Evolutionary conservation across 2,797 vertebrate species (phyloP).

Genomic region (Molossus molossus): DNA sequence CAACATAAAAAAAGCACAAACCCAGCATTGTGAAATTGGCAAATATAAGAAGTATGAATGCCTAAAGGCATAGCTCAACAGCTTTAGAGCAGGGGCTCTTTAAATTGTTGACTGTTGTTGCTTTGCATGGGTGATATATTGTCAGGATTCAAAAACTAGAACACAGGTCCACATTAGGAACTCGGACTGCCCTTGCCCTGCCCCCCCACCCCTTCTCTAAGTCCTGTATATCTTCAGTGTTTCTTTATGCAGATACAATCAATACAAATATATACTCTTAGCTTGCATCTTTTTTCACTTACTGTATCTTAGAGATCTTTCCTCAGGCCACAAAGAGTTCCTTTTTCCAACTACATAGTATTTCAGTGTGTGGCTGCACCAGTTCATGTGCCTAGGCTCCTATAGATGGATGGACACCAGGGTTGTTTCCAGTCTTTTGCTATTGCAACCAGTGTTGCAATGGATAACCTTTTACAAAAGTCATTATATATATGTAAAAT

Average conservation of each 20-base stretch:
- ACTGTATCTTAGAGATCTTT: background rate
- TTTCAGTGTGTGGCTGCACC: background rate
- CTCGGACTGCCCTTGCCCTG: background rate
- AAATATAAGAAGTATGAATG: background rate
- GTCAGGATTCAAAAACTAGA: fast-evolving
- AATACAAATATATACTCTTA: background rate
- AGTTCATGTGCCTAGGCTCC: too few species aligned
- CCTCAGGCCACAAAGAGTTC: background rate
- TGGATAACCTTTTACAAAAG: background rate
- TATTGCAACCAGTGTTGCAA: background rate
- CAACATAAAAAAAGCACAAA: background rate
- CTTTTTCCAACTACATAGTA: background rate
- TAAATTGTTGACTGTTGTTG: background rate
- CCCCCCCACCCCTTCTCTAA: background rate
- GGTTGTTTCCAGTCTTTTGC: background rate
- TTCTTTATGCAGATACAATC: background rate
- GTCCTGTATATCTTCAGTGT: background rate
- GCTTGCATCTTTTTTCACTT: background rate
- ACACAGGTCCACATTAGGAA: background rate
- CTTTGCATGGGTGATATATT: background rate
- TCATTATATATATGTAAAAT: background rate
- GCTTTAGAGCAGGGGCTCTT: background rate
- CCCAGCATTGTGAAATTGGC: background rate
- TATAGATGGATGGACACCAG: too few species aligned
- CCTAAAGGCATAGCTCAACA: background rate